Conservation (phyloP, 2,797 vertebrate genomes). For the Phoxinus dragarum region DNA sequence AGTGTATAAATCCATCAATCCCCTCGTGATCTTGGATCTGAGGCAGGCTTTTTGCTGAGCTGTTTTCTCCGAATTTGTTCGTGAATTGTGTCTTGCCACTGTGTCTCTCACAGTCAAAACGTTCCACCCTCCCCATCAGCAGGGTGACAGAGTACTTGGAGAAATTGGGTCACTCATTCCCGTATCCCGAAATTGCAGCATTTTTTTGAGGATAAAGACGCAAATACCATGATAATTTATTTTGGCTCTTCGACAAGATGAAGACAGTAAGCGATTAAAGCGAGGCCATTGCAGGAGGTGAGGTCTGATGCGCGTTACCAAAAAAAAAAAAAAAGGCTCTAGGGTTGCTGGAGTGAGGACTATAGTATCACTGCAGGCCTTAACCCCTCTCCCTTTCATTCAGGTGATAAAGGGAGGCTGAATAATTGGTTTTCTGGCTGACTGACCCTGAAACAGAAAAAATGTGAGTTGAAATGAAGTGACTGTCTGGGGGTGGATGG, state of each 20-base stretch:
- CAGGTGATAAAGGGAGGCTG: conserved; percentile 62
- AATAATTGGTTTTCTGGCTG: conserved; percentile 73
- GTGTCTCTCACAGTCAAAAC: conserved; percentile 60
- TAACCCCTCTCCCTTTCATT: conserved; percentile 52
- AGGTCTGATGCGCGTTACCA: conserved; percentile 2
- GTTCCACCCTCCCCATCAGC: conserved; percentile 40
- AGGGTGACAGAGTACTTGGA: conserved; percentile 42
- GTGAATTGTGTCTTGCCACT: conserved; percentile 43
- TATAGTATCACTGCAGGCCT: conserved; percentile 54
- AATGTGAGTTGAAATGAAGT: conserved; percentile 57
- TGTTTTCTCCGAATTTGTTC: conserved; percentile 43
- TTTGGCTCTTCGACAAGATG: conserved; percentile 21
- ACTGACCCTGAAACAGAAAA: conserved; percentile 71
- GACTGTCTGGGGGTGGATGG: conserved; percentile 52
- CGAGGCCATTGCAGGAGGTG: not conserved
- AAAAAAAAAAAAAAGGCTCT: conserved; percentile 16
- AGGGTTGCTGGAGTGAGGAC: conserved; percentile 44
- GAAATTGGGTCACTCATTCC: conserved; percentile 53
- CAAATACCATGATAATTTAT: conserved; percentile 32
- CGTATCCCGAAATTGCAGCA: conserved; percentile 40
- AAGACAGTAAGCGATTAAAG: not conserved
- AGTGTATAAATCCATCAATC: too few relatives aligned
- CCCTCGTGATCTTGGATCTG: too few relatives aligned
- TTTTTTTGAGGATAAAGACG: conserved; percentile 25
- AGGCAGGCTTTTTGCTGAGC: too few relatives aligned